A percentile compares a stretch with the other conserved stretches of the same genome.
phyloP scores from a whole-genome alignment of 2,888 invertebrate genomes.

The Caprella mutica region DNA sequence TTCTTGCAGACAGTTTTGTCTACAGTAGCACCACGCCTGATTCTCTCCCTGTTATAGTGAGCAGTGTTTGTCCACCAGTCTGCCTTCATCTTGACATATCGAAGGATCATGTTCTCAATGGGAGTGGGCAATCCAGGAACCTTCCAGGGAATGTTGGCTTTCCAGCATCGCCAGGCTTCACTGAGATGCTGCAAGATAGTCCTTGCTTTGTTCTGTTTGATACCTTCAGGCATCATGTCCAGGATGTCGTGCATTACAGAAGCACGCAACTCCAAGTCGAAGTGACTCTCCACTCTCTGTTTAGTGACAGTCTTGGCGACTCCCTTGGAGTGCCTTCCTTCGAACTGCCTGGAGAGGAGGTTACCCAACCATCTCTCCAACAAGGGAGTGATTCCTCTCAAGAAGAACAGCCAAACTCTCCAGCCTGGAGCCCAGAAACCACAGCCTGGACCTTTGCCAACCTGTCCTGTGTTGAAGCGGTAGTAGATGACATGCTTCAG shows the following conservation, averaged over 20 bases:
- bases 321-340: constrained; percentile 97
- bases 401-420: constrained; percentile 99
- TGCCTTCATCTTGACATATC: constrained; percentile 99
- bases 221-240: constrained; percentile 99
- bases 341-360: constrained; percentile 93
- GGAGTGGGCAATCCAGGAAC: constrained; percentile 97
- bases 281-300: constrained; percentile 98
- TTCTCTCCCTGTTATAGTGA: constrained; percentile 97
- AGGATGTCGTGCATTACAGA: constrained; percentile 91
- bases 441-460: constrained; percentile 96
- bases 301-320: constrained; percentile 99
- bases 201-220: constrained; percentile 98
- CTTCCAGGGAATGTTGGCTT: constrained; percentile 99
- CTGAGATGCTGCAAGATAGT: constrained; percentile 97
- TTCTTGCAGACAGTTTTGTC: constrained; percentile 99
- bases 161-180: constrained; percentile 99
- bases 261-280: constrained; percentile 93
- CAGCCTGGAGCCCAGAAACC: constrained; percentile 99
- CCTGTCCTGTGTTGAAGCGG: constrained; percentile 95
- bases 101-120: constrained; percentile 98
- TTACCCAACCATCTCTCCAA: constrained; percentile 99
- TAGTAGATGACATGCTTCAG: constrained; percentile 98
- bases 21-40: constrained; percentile 97
- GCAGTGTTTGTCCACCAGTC: constrained; percentile 99
- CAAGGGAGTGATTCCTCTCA: constrained; percentile 96